phyloP scores from a whole-genome alignment of 2,797 vertebrate genomes.

The Anniella stebbinsi region DNA sequence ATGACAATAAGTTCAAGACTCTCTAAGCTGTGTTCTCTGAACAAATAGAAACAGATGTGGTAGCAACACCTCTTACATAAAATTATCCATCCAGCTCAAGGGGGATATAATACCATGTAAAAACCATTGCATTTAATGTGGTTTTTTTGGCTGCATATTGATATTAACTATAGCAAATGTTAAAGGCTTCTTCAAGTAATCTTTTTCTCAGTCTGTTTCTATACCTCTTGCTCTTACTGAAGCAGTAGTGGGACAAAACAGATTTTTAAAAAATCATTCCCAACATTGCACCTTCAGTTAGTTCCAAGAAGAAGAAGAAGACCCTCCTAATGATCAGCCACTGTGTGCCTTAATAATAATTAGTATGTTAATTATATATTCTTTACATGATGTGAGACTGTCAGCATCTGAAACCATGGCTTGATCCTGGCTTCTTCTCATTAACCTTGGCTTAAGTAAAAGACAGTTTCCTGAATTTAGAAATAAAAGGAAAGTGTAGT shows the following conservation, averaged over 20 bases:
- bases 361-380: not conserved
- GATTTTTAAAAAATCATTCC: too few relatives aligned
- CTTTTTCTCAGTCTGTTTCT: not conserved
- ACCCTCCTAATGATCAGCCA: not conserved
- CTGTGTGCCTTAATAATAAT: not conserved
- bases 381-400: not conserved
- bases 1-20: not conserved
- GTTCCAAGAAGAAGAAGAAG: not conserved
- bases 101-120: slow-evolving; percentile 36
- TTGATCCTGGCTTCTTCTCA: too few relatives aligned
- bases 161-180: slow-evolving; percentile 35
- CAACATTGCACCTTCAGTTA: not conserved
- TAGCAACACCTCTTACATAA: slow-evolving; percentile 49
- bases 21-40: slow-evolving; percentile 51
- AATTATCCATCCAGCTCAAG: not conserved
- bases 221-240: not conserved
- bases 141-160: slow-evolving; percentile 18
- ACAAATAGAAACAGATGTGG: slow-evolving; percentile 42
- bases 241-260: not conserved
- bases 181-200: not conserved
- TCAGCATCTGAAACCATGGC: too few relatives aligned
- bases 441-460: too few relatives aligned
- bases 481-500: too few relatives aligned
- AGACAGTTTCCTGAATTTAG: too few relatives aligned
- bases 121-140: slow-evolving; percentile 17